A percentile compares a stretch with the other conserved stretches of the same genome.
Conservation (phyloP, 1,140 invertebrate genomes). For the Solen grandis region DNA sequence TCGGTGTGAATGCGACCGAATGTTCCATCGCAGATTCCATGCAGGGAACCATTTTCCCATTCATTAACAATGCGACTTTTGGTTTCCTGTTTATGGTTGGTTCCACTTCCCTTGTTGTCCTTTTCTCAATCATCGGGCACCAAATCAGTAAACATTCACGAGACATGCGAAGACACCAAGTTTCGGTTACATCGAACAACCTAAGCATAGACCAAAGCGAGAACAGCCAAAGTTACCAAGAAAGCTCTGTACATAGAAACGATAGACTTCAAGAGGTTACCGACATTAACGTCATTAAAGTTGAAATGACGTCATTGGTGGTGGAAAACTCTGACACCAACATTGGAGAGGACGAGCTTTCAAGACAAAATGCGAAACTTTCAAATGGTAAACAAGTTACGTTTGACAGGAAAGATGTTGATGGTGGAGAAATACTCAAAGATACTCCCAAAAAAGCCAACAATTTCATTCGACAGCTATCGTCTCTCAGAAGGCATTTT, state of each 20-base stretch:
- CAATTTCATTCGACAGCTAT: too few species aligned
- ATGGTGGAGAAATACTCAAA: too few species aligned
- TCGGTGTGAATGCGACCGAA: conserved; percentile 7
- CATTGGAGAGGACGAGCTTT: too few species aligned
- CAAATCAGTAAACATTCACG: neutral
- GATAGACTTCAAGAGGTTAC: neutral
- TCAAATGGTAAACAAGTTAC: too few species aligned
- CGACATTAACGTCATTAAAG: neutral
- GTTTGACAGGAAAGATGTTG: too few species aligned
- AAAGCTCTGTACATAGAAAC: neutral
- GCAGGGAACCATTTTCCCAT: conserved; percentile 26
- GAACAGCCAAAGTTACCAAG: neutral
- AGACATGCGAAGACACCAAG: neutral
- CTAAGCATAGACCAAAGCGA: conserved; percentile 2
- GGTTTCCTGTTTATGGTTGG: conserved; percentile 29
- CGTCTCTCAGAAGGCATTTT: too few species aligned
- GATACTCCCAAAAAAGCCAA: too few species aligned
- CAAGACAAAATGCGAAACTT: too few species aligned
- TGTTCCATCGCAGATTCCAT: conserved; percentile 13
- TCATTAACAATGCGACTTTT: conserved; percentile 22
- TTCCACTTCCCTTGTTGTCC: neutral
- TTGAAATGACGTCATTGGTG: too few species aligned
- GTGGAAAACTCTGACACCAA: too few species aligned
- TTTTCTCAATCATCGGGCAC: conserved; percentile 30
- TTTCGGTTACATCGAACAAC: neutral